A percentile compares a stretch with the other conserved stretches of the same genome.
Conservation (phyloP, 2,113 vertebrate genomes). For the Symphodus melops region DNA sequence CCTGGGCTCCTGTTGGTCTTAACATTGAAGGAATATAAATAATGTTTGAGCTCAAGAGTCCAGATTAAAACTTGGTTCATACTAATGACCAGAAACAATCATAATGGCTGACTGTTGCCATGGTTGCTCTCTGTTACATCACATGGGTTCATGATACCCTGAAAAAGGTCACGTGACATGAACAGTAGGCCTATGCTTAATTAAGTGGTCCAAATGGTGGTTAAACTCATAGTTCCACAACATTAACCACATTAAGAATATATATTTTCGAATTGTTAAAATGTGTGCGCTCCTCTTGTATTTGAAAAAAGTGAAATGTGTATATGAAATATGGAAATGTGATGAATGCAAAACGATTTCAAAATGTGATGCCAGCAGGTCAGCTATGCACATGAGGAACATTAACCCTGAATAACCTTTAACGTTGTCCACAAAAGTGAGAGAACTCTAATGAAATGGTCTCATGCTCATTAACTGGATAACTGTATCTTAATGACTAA, state of each 20-base stretch:
- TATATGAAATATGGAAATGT: slow-evolving; percentile 22
- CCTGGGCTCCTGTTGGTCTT: background rate
- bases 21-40: background rate
- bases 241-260: background rate
- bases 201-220: background rate
- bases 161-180: background rate
- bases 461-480: background rate
- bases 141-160: slow-evolving; percentile 4
- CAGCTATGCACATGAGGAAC: slow-evolving; percentile 40
- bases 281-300: background rate
- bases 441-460: slow-evolving; percentile 12
- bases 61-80: background rate
- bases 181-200: background rate
- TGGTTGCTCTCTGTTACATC: slow-evolving; percentile 6
- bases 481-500: background rate
- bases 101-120: background rate
- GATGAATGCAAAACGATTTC: slow-evolving; percentile 4
- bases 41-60: background rate
- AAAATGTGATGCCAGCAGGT: slow-evolving; percentile 35
- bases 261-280: background rate
- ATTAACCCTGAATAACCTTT: slow-evolving; percentile 16
- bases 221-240: background rate
- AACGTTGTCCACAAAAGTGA: background rate
- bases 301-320: slow-evolving; percentile 1
- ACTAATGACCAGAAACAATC: background rate